Conservation (phyloP, 2,797 vertebrate genomes). For the Spinibarbus caldwelli region DNA sequence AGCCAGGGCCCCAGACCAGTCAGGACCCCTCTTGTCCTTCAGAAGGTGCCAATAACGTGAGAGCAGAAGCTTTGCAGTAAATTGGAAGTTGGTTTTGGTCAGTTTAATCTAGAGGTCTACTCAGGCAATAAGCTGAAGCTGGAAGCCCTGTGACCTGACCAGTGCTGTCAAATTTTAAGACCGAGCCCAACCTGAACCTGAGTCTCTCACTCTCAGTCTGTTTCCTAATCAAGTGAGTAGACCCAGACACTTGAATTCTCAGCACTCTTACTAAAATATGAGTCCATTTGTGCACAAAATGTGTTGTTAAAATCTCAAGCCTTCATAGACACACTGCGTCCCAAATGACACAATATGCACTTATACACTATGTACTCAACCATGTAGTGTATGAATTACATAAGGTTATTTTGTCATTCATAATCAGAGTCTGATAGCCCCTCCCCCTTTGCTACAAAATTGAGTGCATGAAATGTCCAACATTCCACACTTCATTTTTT, state of each 20-base stretch:
- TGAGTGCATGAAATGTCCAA: background rate
- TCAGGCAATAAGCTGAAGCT: background rate
- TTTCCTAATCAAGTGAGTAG: background rate
- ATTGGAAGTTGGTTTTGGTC: background rate
- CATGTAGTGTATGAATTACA: background rate
- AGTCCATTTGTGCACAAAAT: background rate
- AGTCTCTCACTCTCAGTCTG: background rate
- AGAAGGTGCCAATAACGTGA: background rate
- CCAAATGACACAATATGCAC: background rate
- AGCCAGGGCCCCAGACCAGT: background rate
- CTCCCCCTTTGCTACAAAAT: too few species aligned
- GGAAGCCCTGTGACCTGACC: background rate
- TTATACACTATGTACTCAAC: background rate
- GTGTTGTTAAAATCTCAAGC: background rate
- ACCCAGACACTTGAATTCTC: background rate
- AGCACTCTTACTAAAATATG: background rate
- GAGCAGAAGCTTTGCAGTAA: slow-evolving; percentile 1
- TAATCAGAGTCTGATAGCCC: background rate
- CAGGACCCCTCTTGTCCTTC: background rate
- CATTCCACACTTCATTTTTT: background rate
- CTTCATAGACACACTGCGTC: background rate
- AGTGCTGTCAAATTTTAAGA: slow-evolving; percentile 2
- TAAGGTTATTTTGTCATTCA: background rate
- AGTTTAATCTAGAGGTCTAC: background rate
- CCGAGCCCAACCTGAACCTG: background rate